Base-by-base conservation (phyloP, 2,797 vertebrate genomes). In the Rhabdomys pumilio region DNA sequence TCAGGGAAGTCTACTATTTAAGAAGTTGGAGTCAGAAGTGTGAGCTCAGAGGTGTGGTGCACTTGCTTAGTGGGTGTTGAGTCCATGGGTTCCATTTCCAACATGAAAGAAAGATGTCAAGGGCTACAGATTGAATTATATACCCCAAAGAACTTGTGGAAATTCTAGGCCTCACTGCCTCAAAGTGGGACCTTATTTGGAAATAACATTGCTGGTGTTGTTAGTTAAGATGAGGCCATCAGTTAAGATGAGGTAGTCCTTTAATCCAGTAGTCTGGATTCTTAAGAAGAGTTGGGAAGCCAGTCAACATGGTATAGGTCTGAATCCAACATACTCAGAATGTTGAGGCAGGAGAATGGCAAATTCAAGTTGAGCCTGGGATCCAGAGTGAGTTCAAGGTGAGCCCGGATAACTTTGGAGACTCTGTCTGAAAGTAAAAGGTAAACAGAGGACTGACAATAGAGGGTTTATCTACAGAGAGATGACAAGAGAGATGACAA, bases 181-280 rank as follows among this genome's bases (percentile, higher is more conserved):
- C 79, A 67, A 50, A 93, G 88, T 67, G 69, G 59, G 53, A 83
- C 10, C 50, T 77, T 57, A 63, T 65, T 94, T 94, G 47, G 61
- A 90, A 89, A 72, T 19, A 67, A 29, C 38, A 13, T 31, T 91
- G 31, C 3, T 9, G 24, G 20, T 29, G 3, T 65, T 93, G 38
- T n/a, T 15, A 80, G 76, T 80, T 65, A 86, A 59, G n/a, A 85
- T 59, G 88, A 50, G 12, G 17, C 90, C 44, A 24, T 44, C 19
- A 10, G 10, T 7, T 6, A 53, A 77, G 75, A 47, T 44, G 80
- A 83, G 19, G 0, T 29, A 20, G 24, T 4, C 34, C 34, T 26
- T 93, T 63, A 57, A 80, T 76, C 50, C 29, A 88, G n/a, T 34
- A 44, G 63, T 80, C 47, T 72, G 17, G 20, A 47, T 4, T 91